Base-by-base conservation (phyloP, 2,888 invertebrate genomes). In the Drosophila buzzatii region DNA sequence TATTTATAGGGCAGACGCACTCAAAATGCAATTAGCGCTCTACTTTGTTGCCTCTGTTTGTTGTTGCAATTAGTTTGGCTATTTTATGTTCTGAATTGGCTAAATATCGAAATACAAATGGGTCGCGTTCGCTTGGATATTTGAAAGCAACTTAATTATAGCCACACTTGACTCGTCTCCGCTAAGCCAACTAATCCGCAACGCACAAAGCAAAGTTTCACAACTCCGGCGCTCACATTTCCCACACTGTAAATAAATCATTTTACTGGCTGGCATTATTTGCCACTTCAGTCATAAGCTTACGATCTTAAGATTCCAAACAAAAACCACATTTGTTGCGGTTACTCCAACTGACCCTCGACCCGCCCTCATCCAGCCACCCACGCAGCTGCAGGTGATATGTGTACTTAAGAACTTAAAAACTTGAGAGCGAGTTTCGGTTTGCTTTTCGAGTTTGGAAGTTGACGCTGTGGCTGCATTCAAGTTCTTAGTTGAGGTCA, bases 341-440 rank as follows among this genome's bases (percentile, higher is more conserved):
- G 80, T 83, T 64, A 10, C 39, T 58, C 14, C 63, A 66, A 55
- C 56, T 18, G 10, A 23, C n/a, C 68, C 31, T 2, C 47, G 8
- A 1, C 14, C n/a, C 10, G 27, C 27, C 6, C 27, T 0, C 47
- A 23, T 23, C 3, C 27, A 10, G 3, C 33, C 16, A 2, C n/a
- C 33, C 39, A 2, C 20, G 1, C 41, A 44, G 27, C 12, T 20
- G 69, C 72, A 80, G 83, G 81, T 84, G 81, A 81, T 81, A 81
- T 81, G 85, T 81, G 81, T 81, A 70, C 81, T 85, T 81, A 81
- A 70, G 66, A 84, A 81, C 81, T 81, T 81, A 78, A 73, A 85
- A 85, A 85, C 81, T 81, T 82, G 63, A 60, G 44, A 65, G 68
- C 57, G 79, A 81, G 74, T 85, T 84, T 63, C 27, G 62, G 84